Percentiles rank a stretch among this genome's conserved stretches.
phyloP scores from a whole-genome alignment of 2,113 vertebrate genomes.

The Notiomystis cincta region DNA sequence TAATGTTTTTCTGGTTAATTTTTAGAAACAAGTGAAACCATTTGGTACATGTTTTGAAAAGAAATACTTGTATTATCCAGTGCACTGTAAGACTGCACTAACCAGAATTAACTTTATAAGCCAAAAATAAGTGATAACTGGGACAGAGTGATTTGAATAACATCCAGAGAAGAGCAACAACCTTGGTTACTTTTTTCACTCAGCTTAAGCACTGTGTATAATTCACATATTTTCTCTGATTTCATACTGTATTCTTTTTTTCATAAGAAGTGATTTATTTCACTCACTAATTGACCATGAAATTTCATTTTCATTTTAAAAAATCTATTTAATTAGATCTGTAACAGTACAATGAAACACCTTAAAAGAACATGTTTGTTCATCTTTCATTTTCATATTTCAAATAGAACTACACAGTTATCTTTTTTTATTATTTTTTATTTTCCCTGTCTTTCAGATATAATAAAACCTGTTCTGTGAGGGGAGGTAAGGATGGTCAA shows the following conservation, averaged over 20 bases:
- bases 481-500: background rate
- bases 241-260: slow-evolving; percentile 2
- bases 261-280: slow-evolving; percentile 43
- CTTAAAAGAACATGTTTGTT: slow-evolving; percentile 15
- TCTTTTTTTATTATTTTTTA: background rate
- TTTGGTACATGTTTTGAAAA: background rate
- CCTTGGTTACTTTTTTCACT: background rate
- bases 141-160: background rate
- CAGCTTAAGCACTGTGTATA: background rate
- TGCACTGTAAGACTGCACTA: background rate
- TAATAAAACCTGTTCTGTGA: background rate
- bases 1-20: background rate
- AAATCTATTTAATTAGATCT: slow-evolving; percentile 5
- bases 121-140: background rate
- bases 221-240: background rate
- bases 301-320: slow-evolving; percentile 50
- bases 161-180: background rate
- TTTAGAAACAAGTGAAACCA: background rate
- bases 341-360: background rate
- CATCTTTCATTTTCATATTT: slow-evolving; percentile 25
- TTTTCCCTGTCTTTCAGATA: background rate
- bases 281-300: slow-evolving; percentile 28
- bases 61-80: background rate
- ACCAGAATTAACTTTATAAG: background rate
- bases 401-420: background rate